These are phyloP conservation scores for Murina feae DNA, from an alignment of 2,113 vertebrate genomes.

Conservation along the genomic window DNA sequence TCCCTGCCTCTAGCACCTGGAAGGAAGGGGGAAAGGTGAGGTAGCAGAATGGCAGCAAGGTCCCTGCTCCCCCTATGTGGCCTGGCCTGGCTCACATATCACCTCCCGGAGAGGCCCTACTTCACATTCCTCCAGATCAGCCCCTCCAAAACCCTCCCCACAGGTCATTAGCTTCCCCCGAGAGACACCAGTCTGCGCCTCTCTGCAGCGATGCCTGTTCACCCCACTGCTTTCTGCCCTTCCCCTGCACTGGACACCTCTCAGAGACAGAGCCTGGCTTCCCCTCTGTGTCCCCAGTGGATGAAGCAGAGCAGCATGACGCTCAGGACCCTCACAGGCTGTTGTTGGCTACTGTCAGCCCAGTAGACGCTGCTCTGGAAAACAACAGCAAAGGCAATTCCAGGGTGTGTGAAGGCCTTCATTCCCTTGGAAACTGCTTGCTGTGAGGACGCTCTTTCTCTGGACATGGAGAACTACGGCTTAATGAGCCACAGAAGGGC, in stretches of 20 bases:
- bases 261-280: not conserved
- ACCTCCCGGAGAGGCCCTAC: not conserved
- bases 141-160: not conserved
- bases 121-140: not conserved
- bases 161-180: not conserved
- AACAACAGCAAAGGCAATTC: not conserved
- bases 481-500: not conserved
- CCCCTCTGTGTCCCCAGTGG: not conserved
- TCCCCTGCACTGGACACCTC: not conserved
- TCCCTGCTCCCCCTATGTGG: not conserved
- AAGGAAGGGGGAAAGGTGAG: not conserved
- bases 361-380: not conserved
- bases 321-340: not conserved
- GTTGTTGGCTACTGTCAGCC: not conserved
- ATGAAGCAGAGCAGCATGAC: not conserved
- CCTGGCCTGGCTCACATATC: not conserved
- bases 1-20: not conserved
- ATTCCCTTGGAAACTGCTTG: not conserved
- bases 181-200: fast-evolving
- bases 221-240: not conserved
- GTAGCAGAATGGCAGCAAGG: not conserved
- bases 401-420: not conserved
- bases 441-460: not conserved
- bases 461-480: not conserved
- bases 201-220: not conserved